Evolutionary conservation across 64 coral and sea anemone species (phyloP).

Genomic region (Cladopsammia gracilis): DNA sequence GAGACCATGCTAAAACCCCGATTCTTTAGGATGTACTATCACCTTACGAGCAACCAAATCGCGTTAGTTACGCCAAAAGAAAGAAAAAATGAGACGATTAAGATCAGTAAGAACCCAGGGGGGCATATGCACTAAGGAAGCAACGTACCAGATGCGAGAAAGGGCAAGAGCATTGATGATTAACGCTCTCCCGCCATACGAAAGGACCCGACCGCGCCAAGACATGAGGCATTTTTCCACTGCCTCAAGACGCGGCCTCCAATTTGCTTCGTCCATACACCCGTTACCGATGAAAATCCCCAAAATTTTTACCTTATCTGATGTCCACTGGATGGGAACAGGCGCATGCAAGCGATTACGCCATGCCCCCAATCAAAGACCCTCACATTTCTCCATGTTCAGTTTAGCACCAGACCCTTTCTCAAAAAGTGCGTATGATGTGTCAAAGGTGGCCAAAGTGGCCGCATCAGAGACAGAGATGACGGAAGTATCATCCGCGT

Average conservation of each 20-base stretch:
- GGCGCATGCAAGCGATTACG: background rate
- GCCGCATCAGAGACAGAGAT: background rate
- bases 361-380: conserved; percentile 30
- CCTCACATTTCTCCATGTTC: background rate
- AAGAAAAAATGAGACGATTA: background rate
- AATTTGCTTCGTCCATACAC: background rate
- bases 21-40: no score
- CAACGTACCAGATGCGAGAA: background rate
- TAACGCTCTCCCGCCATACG: background rate
- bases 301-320: background rate
- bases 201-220: background rate
- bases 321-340: background rate
- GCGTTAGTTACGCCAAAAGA: background rate
- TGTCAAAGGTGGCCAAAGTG: background rate
- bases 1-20: background rate
- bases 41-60: background rate
- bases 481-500: conserved; percentile 13
- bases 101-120: background rate
- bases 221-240: background rate
- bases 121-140: background rate
- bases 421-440: background rate
- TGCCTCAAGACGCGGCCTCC: background rate
- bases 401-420: conserved; percentile 27
- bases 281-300: background rate
- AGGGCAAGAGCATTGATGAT: background rate